These are phyloP conservation scores for Cheilosia vernalis DNA, from an alignment of 2,888 invertebrate genomes.

Conservation along the genomic window DNA sequence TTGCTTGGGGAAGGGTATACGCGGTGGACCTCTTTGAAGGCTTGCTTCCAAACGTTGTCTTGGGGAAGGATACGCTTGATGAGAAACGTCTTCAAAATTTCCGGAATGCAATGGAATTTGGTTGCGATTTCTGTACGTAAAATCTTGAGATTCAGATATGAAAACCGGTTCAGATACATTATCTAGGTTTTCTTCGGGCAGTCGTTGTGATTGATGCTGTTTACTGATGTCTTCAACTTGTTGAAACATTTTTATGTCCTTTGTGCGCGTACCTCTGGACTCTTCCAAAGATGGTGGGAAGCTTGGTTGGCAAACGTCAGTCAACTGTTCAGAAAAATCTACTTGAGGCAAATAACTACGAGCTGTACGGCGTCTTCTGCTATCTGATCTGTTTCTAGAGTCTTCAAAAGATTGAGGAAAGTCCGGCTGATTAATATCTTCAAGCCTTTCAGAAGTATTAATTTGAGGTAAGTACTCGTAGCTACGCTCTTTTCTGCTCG, in stretches of 20 bases:
- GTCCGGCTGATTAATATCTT: conserved; percentile 6
- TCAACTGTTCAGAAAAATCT: not conserved
- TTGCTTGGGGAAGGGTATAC: conserved; percentile 1
- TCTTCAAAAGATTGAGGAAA: not conserved
- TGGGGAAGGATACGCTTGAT: not conserved
- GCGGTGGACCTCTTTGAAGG: not conserved
- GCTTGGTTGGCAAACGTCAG: not conserved
- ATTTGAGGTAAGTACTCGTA: not conserved
- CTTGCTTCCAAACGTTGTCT: not conserved
- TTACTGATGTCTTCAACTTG: too few species aligned
- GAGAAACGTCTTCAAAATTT: not conserved
- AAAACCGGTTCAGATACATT: not conserved
- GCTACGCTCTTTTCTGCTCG: too few species aligned
- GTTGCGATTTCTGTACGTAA: too few species aligned
- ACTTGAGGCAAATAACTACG: not conserved
- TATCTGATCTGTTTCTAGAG: not conserved
- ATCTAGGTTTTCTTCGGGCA: not conserved
- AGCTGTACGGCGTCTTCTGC: not conserved
- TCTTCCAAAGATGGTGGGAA: conserved; percentile 16
- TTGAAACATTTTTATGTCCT: too few species aligned
- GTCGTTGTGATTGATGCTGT: not conserved
- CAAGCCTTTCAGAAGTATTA: not conserved
- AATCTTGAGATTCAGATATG: not conserved
- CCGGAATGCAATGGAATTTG: too few species aligned
- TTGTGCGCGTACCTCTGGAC: not conserved